Percentiles rank a stretch among this genome's conserved stretches.
phyloP scores from a whole-genome alignment of 2,113 vertebrate genomes.

The Plecotus auritus region DNA sequence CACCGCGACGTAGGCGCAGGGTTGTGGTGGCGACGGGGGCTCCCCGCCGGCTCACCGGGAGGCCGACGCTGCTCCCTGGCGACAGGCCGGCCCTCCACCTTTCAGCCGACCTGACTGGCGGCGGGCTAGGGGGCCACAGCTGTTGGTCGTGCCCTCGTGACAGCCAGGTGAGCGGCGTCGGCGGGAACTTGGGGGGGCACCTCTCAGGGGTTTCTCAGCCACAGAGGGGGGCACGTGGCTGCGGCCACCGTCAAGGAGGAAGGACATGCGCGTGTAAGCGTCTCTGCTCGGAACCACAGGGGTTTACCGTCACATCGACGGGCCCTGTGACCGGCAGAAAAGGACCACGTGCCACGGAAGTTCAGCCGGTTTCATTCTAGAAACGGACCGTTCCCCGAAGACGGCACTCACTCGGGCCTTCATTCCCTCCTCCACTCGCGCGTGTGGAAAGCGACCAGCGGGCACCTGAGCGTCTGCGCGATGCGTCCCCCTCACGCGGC shows the following conservation, averaged over 20 bases:
- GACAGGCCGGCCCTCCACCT: not conserved
- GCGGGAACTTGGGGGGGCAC: not conserved
- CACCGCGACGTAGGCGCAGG: not conserved
- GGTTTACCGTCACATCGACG: not conserved
- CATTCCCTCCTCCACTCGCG: not conserved
- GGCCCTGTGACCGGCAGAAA: not conserved
- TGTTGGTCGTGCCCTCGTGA: rapidly evolving
- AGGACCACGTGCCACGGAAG: not conserved
- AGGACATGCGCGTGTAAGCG: not conserved
- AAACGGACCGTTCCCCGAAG: not conserved
- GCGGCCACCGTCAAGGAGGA: not conserved
- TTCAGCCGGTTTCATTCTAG: not conserved
- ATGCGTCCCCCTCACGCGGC: not conserved
- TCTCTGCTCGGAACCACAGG: not conserved
- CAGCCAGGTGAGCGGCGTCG: not conserved
- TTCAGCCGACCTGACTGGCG: too few relatives aligned
- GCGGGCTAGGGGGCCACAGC: not conserved
- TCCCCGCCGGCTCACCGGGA: not conserved
- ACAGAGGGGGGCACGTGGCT: not conserved
- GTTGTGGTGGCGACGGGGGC: rapidly evolving
- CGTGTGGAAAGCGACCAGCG: not conserved
- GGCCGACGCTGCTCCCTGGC: not conserved
- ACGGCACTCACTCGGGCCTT: not conserved
- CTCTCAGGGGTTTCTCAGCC: not conserved
- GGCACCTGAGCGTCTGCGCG: not conserved